phyloP scores from a whole-genome alignment of 2,888 invertebrate species.

The Meta bourneti region DNA sequence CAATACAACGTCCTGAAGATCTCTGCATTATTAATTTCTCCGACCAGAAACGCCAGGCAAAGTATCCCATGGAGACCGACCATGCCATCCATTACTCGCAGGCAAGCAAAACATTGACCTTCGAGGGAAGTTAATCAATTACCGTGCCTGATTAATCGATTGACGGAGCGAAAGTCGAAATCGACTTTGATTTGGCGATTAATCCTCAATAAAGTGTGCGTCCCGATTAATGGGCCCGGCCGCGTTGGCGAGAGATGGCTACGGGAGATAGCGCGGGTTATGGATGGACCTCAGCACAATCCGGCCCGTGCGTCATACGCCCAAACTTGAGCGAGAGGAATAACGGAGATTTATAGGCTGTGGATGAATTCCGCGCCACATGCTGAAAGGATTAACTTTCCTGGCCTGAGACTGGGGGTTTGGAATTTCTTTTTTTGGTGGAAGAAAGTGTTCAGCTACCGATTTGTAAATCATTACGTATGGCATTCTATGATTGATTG shows the following conservation, averaged over 20 bases:
- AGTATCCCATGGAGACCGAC: neutral
- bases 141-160: conserved; percentile 56
- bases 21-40: neutral
- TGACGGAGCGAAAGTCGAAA: conserved; percentile 19
- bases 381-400: no score
- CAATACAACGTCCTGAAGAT: neutral
- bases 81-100: neutral
- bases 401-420: no score
- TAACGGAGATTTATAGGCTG: conserved; percentile 13
- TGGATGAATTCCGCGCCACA: no score
- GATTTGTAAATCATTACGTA: no score
- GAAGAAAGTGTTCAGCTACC: no score
- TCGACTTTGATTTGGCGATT: conserved; percentile 46
- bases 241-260: conserved; percentile 1
- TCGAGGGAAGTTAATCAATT: conserved; percentile 53
- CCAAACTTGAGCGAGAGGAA: no score
- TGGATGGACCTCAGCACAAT: conserved; percentile 2
- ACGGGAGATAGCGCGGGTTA: conserved; percentile 12
- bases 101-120: conserved; percentile 20
- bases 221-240: conserved; percentile 11
- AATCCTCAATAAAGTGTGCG: conserved; percentile 27
- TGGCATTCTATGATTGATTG: no score
- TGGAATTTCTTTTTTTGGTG: no score
- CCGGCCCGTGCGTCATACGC: no score
- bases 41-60: neutral